These are phyloP conservation scores for Eupithecia dodoneata DNA, from an alignment of 2,888 invertebrate genomes.

Conservation along the genomic window DNA sequence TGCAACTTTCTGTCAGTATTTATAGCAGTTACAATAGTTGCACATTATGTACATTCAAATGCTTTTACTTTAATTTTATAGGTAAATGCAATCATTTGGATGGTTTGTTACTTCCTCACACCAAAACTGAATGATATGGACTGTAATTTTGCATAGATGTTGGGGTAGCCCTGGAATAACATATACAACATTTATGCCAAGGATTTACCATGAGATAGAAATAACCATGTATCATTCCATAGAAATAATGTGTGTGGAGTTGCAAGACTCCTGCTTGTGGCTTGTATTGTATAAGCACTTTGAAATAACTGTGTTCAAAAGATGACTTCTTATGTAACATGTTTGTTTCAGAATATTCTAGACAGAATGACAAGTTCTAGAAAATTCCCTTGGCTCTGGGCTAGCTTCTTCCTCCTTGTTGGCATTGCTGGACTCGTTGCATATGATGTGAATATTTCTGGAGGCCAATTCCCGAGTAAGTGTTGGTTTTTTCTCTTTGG, in stretches of 20 bases:
- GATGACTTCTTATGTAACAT: background rate
- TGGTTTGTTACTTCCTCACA: background rate
- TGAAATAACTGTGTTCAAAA: background rate
- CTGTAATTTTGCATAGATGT: background rate
- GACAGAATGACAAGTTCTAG: constrained; percentile 83
- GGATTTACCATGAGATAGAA: background rate
- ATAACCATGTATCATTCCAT: background rate
- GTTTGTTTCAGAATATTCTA: constrained; percentile 74
- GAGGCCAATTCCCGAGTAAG: constrained; percentile 88
- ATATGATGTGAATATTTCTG: constrained; percentile 87
- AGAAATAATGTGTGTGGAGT: background rate
- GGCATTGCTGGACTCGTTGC: constrained; percentile 85
- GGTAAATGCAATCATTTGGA: background rate
- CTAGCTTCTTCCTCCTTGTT: constrained; percentile 85
- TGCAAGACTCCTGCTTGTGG: background rate
- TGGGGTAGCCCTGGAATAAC: background rate
- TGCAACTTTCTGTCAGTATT: background rate
- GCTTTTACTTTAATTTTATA: background rate
- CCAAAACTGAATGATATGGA: background rate
- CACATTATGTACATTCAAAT: background rate
- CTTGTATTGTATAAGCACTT: background rate
- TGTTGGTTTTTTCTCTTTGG: constrained; percentile 34
- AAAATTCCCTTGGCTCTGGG: constrained; percentile 87
- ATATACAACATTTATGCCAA: background rate
- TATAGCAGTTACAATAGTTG: background rate